Evolutionary conservation across 1,140 invertebrate species (phyloP), one percentile per base, ranked within the genome.

Genomic region (Thaumetopoea pityocampa): DNA sequence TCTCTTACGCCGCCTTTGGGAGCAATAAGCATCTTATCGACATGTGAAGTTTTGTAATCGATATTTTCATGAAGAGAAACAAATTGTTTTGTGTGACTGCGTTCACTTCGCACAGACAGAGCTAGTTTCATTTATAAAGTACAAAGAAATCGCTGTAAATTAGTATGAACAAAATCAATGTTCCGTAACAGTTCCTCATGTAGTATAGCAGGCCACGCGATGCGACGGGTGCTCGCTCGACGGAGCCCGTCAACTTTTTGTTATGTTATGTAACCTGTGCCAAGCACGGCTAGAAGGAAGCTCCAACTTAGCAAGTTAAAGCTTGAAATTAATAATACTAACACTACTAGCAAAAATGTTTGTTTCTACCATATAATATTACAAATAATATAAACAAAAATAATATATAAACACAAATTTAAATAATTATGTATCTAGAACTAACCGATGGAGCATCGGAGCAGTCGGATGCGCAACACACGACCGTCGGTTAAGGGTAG

Each of bases 391-490:
- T 5, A 28, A 12, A 14, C 26, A 28, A 10, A 14, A 28, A 2
- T 22, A 19, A 8, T 40, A 26, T 40, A n/a, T n/a, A n/a, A n/a
- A 42, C 14, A 4, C 19, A 15, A 9, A 43, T 22, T 19, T 27
- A 27, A n/a, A 27, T 30, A 5, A 22, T 11, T 16, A 6, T 27
- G 18, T 16, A 34, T 26, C 11, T 16, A 27, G 20, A 34, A 82
- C 78, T 82, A 72, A 82, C 76, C 78, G 76, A 78, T 59, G 72
- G 66, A 70, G 65, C 78, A 82, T 82, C 69, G 74, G 76, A 80
- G 63, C 76, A 71, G 71, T 77, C 69, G 66, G 76, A 67, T 60
- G 69, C 67, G 67, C 73, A 82, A 78, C 78, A 80, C 73, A 69
- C 74, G 60, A 61, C 55, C 65, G 62, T 71, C 61, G 59, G 60